Evolutionary conservation across 2,797 vertebrate species (phyloP).

Genomic region (Poecile montanus): DNA sequence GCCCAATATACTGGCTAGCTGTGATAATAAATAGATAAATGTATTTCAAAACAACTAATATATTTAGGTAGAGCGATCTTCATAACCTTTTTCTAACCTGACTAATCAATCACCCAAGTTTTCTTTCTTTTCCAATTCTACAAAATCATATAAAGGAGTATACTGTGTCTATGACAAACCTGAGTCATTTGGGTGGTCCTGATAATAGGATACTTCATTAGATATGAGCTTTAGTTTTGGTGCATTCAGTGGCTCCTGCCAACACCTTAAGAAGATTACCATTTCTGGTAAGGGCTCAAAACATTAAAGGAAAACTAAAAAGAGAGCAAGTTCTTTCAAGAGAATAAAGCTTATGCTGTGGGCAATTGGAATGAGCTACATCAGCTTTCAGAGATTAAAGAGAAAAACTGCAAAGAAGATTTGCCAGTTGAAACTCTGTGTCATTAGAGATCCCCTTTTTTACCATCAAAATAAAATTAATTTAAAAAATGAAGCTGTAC

Average conservation of each 20-base stretch:
- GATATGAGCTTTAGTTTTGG: neutral
- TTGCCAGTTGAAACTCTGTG: neutral
- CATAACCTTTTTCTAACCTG: neutral
- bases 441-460: slow-evolving; percentile 20
- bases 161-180: neutral
- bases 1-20: neutral
- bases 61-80: neutral
- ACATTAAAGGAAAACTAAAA: slow-evolving; percentile 31
- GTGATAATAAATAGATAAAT: neutral
- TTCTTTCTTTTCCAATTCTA: neutral
- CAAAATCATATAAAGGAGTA: neutral
- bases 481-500: neutral
- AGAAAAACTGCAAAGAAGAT: slow-evolving; percentile 15
- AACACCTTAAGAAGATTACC: slow-evolving; percentile 31
- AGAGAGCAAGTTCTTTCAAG: slow-evolving; percentile 44
- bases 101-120: neutral
- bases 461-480: slow-evolving; percentile 30
- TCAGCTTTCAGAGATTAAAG: slow-evolving; percentile 29
- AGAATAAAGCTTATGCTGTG: slow-evolving; percentile 40
- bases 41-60: neutral
- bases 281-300: slow-evolving; percentile 39
- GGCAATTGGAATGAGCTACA: slow-evolving; percentile 26
- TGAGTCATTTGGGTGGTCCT: slow-evolving; percentile 2
- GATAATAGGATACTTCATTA: slow-evolving; percentile 3
- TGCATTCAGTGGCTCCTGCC: slow-evolving; percentile 1